These are phyloP conservation scores for Glossophaga mutica DNA, from an alignment of 2,797 vertebrate genomes.

Conservation along the genomic window DNA sequence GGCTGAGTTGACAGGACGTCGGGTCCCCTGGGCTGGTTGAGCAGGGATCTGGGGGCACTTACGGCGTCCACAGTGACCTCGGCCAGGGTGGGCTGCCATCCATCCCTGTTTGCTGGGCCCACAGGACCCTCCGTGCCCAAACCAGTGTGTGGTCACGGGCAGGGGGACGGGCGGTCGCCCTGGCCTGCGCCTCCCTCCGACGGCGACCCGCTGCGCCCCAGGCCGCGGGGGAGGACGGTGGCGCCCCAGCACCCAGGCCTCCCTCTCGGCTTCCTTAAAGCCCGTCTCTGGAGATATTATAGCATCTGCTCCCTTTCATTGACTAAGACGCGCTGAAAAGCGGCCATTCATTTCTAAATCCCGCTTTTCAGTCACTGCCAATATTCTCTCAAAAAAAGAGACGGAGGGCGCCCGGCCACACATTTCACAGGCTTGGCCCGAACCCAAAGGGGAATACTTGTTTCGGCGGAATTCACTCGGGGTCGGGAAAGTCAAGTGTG, in stretches of 20 bases:
- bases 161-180: rapidly evolving
- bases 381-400: constrained; percentile 50
- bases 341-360: constrained; percentile 64
- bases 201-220: rapidly evolving
- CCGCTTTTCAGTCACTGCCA: constrained; percentile 69
- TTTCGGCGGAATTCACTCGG: constrained; percentile 64
- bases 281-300: constrained; percentile 39
- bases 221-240: not conserved
- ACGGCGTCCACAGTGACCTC: rapidly evolving
- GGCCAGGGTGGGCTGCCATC: rapidly evolving
- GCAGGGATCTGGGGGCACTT: not conserved
- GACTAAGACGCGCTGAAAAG: constrained; percentile 56
- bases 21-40: not conserved
- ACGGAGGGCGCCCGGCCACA: not conserved
- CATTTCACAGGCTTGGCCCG: constrained; percentile 48
- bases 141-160: rapidly evolving
- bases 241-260: rapidly evolving
- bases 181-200: not conserved
- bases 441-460: constrained; percentile 52
- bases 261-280: not conserved
- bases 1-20: rapidly evolving
- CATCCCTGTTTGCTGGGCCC: rapidly evolving
- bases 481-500: constrained; percentile 59
- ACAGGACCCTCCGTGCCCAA: not conserved
- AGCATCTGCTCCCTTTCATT: not conserved